A percentile compares a stretch with the other conserved stretches of the same genome.
phyloP scores from a whole-genome alignment of 2,888 invertebrate species.

The Hydroisotoma schaefferi region DNA sequence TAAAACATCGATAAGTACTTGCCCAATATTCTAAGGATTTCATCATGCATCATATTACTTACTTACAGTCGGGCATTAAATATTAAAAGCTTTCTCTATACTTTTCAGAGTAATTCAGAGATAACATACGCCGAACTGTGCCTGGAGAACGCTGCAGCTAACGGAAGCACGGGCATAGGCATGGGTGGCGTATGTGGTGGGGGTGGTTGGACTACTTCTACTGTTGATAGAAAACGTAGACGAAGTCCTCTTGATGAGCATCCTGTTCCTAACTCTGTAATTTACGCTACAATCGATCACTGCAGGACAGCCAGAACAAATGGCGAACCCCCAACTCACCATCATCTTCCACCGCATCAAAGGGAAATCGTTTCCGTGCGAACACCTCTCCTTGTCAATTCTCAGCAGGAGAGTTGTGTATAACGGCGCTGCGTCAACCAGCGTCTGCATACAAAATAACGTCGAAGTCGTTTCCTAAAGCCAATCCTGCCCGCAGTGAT shows the following conservation, averaged over 20 bases:
- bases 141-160: constrained; percentile 56
- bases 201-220: constrained; percentile 45
- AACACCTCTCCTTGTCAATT: constrained; percentile 66
- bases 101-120: constrained; percentile 54
- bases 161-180: constrained; percentile 50
- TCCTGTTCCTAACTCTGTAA: constrained; percentile 62
- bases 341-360: constrained; percentile 42
- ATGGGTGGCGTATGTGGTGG: constrained; percentile 28
- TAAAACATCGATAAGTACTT: too few relatives aligned
- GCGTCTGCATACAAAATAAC: too few relatives aligned
- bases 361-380: constrained; percentile 68
- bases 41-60: too few relatives aligned
- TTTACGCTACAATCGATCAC: constrained; percentile 72
- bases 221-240: constrained; percentile 53
- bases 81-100: not conserved
- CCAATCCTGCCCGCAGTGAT: too few relatives aligned
- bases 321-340: constrained; percentile 44
- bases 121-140: constrained; percentile 64
- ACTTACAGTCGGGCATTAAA: too few relatives aligned
- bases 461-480: too few relatives aligned
- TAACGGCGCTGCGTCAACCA: constrained; percentile 53
- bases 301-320: constrained; percentile 53
- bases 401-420: constrained; percentile 66
- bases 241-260: constrained; percentile 57
- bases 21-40: too few relatives aligned